Evolutionary conservation across 2,888 invertebrate species (phyloP).

Genomic region (Elmis aenea): DNA sequence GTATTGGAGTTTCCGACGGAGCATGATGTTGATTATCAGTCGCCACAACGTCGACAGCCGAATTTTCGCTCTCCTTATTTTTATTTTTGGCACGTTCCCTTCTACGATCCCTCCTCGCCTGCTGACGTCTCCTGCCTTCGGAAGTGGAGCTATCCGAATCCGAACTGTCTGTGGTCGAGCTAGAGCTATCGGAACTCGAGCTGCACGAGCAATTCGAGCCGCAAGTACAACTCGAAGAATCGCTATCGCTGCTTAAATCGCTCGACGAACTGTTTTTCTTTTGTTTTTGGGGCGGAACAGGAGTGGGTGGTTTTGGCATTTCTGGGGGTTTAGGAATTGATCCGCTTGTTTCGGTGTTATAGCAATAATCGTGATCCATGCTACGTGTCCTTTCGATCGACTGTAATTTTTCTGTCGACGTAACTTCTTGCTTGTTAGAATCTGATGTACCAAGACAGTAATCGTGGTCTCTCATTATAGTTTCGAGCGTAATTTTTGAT

Average conservation of each 20-base stretch:
- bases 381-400: constrained; percentile 28
- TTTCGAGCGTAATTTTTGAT: constrained; percentile 14
- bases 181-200: constrained; percentile 59
- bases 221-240: constrained; percentile 73
- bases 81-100: constrained; percentile 38
- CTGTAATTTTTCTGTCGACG: constrained; percentile 36
- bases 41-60: constrained; percentile 52
- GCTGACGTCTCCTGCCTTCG: constrained; percentile 46
- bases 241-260: constrained; percentile 71
- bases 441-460: constrained; percentile 55
- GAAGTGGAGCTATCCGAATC: constrained; percentile 59
- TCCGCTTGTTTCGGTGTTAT: constrained; percentile 17
- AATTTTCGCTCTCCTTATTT: constrained; percentile 45
- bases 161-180: constrained; percentile 47
- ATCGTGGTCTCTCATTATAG: constrained; percentile 63
- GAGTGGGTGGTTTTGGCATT: constrained; percentile 3
- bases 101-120: constrained; percentile 45
- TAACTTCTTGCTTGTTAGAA: constrained; percentile 40
- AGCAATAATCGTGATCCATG: constrained; percentile 47
- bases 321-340: constrained; percentile 17
- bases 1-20: constrained; percentile 57
- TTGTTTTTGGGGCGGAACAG: constrained; percentile 2
- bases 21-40: constrained; percentile 46
- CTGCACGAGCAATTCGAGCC: constrained; percentile 81
- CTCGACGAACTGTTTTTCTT: constrained; percentile 62